phyloP scores from a whole-genome alignment of 2,888 invertebrate genomes.

The Argyresthia goedartella region DNA sequence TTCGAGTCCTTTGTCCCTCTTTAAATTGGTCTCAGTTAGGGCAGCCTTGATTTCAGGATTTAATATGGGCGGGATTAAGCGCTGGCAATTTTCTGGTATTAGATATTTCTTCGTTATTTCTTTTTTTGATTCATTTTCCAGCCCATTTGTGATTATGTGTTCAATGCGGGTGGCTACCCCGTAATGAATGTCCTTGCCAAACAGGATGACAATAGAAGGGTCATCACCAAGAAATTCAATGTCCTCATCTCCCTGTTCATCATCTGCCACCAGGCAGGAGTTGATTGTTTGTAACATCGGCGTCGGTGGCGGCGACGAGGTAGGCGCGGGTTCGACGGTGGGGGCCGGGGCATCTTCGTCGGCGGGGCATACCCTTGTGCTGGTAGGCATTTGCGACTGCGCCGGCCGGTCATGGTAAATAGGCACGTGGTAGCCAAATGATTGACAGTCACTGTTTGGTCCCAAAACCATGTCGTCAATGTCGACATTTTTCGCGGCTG shows the following conservation, averaged over 20 bases:
- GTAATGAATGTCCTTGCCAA: constrained; percentile 13
- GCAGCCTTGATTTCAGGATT: constrained; percentile 17
- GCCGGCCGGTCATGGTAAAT: too few species aligned
- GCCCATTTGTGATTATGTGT: constrained; percentile 12
- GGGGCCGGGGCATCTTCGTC: too few species aligned
- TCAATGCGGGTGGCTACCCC: constrained; percentile 13
- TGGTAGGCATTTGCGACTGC: too few species aligned
- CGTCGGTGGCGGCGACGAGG: too few species aligned
- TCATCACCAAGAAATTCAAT: constrained; percentile 11
- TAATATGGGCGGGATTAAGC: constrained; percentile 14
- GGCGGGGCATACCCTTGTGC: too few species aligned
- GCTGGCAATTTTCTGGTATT: constrained; percentile 13
- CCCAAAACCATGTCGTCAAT: too few species aligned
- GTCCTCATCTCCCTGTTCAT: constrained; percentile 2
- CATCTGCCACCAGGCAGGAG: too few species aligned
- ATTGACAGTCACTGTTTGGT: too few species aligned
- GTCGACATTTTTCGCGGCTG: too few species aligned
- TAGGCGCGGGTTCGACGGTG: too few species aligned
- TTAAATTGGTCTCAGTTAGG: constrained; percentile 10
- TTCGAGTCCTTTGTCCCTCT: constrained; percentile 16
- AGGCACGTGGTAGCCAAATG: too few species aligned
- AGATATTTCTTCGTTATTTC: constrained; percentile 14
- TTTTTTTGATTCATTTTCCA: constrained; percentile 13
- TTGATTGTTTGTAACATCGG: too few species aligned
- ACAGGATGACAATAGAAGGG: constrained; percentile 9